These are phyloP conservation scores for Trochalopteron elliotii DNA, from an alignment of 2,113 vertebrate species.

Conservation along the genomic window DNA sequence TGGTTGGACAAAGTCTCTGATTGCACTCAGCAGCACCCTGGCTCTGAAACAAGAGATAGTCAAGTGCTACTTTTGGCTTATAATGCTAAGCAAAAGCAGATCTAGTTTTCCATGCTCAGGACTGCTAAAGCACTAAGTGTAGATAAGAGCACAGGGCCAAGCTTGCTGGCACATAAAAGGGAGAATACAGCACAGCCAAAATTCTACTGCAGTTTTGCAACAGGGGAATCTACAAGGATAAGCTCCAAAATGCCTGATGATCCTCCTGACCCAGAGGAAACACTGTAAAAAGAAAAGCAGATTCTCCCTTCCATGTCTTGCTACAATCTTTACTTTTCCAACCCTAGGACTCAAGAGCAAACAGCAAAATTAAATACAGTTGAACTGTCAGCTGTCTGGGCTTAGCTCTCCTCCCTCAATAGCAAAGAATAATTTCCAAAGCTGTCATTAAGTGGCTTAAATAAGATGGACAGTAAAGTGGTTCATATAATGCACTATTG, in stretches of 20 bases:
- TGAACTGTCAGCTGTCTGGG: background rate
- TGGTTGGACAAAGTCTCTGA: background rate
- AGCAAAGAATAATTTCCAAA: background rate
- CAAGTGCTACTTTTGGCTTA: background rate
- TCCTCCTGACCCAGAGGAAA: background rate
- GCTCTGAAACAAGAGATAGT: background rate
- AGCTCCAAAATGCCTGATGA: background rate
- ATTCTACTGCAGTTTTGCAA: background rate
- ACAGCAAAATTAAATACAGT: background rate
- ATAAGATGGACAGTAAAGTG: background rate
- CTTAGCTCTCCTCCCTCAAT: background rate
- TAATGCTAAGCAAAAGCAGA: background rate
- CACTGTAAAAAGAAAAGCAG: background rate
- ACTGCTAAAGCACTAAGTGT: background rate
- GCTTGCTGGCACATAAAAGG: background rate
- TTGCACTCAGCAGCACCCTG: background rate
- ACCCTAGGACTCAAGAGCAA: background rate
- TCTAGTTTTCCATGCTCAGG: background rate
- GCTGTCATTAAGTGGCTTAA: background rate
- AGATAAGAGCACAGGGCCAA: background rate
- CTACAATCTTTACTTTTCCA: background rate
- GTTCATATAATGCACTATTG: background rate
- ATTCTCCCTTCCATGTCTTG: background rate
- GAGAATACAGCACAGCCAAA: background rate
- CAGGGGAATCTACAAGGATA: background rate